Conservation (phyloP, 2,888 invertebrate genomes). For the Melanargia galathea region DNA sequence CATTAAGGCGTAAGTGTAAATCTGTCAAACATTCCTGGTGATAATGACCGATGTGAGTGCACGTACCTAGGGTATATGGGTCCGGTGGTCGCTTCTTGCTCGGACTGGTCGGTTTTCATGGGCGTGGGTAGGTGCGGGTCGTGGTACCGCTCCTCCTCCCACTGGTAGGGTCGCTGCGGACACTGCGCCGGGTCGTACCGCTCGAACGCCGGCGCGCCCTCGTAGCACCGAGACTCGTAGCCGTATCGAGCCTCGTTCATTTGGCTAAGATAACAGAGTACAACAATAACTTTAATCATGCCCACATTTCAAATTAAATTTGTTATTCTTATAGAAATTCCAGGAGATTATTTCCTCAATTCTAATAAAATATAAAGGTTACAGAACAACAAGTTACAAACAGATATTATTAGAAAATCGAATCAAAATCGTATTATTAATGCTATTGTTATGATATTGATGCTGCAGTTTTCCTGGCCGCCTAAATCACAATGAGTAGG, state of each 20-base stretch:
- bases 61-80: constrained; percentile 88
- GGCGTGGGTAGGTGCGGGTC: constrained; percentile 82
- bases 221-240: constrained; percentile 78
- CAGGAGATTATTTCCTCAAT: too few species aligned
- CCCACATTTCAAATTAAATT: neutral
- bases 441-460: too few species aligned
- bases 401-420: too few species aligned
- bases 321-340: too few species aligned
- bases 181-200: constrained; percentile 79
- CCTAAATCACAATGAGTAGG: too few species aligned
- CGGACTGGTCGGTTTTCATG: constrained; percentile 87
- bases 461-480: too few species aligned
- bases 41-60: constrained; percentile 14
- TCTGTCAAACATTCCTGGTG: constrained; percentile 4
- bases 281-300: neutral
- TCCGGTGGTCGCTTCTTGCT: constrained; percentile 85
- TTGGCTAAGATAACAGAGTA: constrained; percentile 58
- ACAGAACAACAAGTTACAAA: too few species aligned
- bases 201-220: constrained; percentile 78
- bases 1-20: constrained; percentile 52
- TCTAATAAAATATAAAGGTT: too few species aligned
- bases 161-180: constrained; percentile 77
- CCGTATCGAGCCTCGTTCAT: constrained; percentile 84
- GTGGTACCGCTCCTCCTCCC: constrained; percentile 83
- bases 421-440: too few species aligned